Evolutionary conservation across 2,113 vertebrate species (phyloP).

Genomic region (Corythornis cristatus): DNA sequence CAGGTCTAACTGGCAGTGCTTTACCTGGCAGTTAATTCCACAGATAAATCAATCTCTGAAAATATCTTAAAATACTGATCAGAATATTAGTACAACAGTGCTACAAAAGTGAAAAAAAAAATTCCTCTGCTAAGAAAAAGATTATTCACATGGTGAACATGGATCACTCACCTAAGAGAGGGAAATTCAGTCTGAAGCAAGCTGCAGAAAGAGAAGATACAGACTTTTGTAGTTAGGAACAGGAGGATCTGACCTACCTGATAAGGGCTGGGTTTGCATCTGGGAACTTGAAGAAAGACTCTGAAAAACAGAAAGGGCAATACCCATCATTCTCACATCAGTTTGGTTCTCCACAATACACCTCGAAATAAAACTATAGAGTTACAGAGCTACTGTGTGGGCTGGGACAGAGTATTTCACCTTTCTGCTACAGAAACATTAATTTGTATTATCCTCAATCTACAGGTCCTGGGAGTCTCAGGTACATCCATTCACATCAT

Average conservation of each 20-base stretch:
- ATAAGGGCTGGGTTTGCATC: neutral
- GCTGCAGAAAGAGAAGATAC: neutral
- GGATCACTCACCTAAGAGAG: neutral
- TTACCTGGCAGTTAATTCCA: neutral
- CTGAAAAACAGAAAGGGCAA: neutral
- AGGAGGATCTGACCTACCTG: neutral
- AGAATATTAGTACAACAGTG: neutral
- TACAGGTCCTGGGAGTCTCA: slow-evolving; percentile 80
- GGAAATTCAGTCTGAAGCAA: neutral
- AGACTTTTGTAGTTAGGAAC: neutral
- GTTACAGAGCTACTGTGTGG: neutral
- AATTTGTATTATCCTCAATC: neutral
- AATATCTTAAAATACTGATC: neutral
- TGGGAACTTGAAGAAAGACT: neutral
- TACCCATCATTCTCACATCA: neutral
- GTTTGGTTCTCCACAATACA: neutral
- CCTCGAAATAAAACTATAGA: neutral
- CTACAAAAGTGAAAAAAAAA: neutral
- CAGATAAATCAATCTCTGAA: neutral
- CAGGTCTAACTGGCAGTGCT: neutral
- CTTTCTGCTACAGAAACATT: neutral
- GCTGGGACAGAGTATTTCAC: neutral
- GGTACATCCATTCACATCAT: slow-evolving; percentile 91
- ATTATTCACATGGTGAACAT: neutral
- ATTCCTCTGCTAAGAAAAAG: neutral